Evolutionary conservation across 2,797 vertebrate species (phyloP), one percentile per base, ranked within the genome.

Genomic region (Craterocephalus amniculus): DNA sequence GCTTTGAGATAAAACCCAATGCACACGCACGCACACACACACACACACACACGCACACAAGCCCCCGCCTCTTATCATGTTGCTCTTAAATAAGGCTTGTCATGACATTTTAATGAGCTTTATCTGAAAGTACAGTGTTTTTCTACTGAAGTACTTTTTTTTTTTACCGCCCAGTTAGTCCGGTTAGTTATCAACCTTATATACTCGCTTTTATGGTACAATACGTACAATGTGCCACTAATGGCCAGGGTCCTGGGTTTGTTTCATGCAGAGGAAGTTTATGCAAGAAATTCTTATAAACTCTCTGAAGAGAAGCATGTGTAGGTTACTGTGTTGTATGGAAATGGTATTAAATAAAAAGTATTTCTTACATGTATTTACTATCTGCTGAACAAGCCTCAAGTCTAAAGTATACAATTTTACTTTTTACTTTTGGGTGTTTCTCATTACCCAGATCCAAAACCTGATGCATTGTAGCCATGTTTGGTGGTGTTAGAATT

Each of bases 51-150:
- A 72, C 69, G 56, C 67, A 40, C 49, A 51, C 57, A 58, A 3
- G 32, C 24, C 31, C n/a, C 43, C 11, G 20, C 31, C 16, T 58
- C 6, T 35, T 13, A 11, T 22, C 10, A 4, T 36, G 70, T 6
- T 70, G 71, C 74, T 81, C 71, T 79, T 65, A 74, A 84, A 81
- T 67, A 70, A 62, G 66, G 54, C 75, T 58, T 34, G 67, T 65
- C 76, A 29, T 65, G 81, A 63, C 67, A 70, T 81, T 79, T 83
- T 87, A 81, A 86, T 86, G 68, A 83, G 81, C 67, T 83, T 83
- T 77, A 79, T 73, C 79, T 77, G 61, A 65, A 22, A 75, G 67
- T 40, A 38, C 61, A 32, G 54, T 6, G 1, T 63, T 74, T 63
- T 67, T 73, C 65, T 67, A 31, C 59, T 64, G 63, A 72, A 76